phyloP scores from a whole-genome alignment of 2,113 vertebrate species.

The Trichomycterus rosablanca region DNA sequence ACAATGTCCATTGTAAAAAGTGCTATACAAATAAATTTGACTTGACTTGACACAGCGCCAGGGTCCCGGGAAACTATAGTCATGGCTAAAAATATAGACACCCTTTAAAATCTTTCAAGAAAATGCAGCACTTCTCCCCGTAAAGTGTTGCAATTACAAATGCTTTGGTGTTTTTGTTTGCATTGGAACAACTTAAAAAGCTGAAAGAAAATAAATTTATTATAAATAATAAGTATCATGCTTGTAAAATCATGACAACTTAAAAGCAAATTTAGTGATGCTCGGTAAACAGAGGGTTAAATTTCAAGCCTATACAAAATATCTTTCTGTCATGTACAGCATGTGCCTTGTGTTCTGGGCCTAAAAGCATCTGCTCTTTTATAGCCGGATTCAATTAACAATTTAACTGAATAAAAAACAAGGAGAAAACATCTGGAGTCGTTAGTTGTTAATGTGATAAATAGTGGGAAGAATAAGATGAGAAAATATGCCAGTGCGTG shows the following conservation, averaged over 20 bases:
- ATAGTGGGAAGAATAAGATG: constrained; percentile 36
- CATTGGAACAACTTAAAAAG: too few species aligned
- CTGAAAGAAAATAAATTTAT: too few species aligned
- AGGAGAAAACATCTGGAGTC: constrained; percentile 52
- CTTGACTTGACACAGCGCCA: too few species aligned
- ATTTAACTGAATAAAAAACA: constrained; percentile 46
- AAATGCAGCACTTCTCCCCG: too few species aligned
- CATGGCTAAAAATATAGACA: too few species aligned
- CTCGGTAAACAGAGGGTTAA: constrained; percentile 29
- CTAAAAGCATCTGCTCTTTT: constrained; percentile 51
- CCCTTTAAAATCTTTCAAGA: too few species aligned
- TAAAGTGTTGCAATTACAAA: too few species aligned
- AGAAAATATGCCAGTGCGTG: constrained; percentile 26
- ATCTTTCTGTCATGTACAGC: constrained; percentile 37
- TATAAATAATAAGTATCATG: neutral
- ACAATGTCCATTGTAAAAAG: too few species aligned
- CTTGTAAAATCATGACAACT: neutral
- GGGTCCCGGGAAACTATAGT: too few species aligned
- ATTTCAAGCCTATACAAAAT: constrained; percentile 10
- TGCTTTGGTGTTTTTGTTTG: too few species aligned
- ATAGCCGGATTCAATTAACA: constrained; percentile 50
- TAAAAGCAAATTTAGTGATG: neutral
- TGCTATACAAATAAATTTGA: too few species aligned
- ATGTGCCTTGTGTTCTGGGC: constrained; percentile 25
- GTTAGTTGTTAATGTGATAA: constrained; percentile 49